Conservation (phyloP, 2,797 vertebrate species). For the Argentina silus region DNA sequence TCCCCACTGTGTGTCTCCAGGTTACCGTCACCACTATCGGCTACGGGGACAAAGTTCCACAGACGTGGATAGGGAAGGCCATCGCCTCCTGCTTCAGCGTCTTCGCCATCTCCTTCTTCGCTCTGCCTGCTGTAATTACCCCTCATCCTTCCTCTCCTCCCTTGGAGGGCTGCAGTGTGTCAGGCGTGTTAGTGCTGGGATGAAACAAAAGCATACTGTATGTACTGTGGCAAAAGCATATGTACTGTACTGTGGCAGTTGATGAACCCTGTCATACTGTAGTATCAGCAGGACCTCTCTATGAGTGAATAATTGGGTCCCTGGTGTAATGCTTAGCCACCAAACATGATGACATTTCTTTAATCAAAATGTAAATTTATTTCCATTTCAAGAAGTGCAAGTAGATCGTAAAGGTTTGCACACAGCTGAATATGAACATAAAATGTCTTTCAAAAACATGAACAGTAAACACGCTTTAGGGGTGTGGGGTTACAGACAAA, state of each 20-base stretch:
- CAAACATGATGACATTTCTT: background rate
- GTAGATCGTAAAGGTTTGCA: slow-evolving; percentile 53
- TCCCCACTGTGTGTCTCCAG: slow-evolving; percentile 59
- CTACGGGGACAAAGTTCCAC: slow-evolving; percentile 92
- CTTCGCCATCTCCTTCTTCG: slow-evolving; percentile 92
- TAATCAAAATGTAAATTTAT: slow-evolving; percentile 67
- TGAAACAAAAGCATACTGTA: too few relatives aligned
- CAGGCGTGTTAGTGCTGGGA: too few relatives aligned
- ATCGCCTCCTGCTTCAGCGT: slow-evolving; percentile 94
- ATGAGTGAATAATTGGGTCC: too few relatives aligned
- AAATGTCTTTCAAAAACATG: slow-evolving; percentile 53
- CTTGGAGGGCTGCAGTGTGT: too few relatives aligned
- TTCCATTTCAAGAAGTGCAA: slow-evolving; percentile 62
- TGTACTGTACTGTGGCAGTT: too few relatives aligned
- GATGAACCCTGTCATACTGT: too few relatives aligned
- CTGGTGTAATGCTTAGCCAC: too few relatives aligned
- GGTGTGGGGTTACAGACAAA: slow-evolving; percentile 44
- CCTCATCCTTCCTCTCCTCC: slow-evolving; percentile 7
- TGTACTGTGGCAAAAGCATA: too few relatives aligned
- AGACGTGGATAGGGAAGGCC: slow-evolving; percentile 91
- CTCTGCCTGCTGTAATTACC: slow-evolving; percentile 87
- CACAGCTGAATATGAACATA: slow-evolving; percentile 44
- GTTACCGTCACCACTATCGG: slow-evolving; percentile 91
- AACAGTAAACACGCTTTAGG: slow-evolving; percentile 55
- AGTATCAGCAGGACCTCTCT: too few relatives aligned